Conservation (phyloP, 2,888 invertebrate genomes). For the Nomada flava region DNA sequence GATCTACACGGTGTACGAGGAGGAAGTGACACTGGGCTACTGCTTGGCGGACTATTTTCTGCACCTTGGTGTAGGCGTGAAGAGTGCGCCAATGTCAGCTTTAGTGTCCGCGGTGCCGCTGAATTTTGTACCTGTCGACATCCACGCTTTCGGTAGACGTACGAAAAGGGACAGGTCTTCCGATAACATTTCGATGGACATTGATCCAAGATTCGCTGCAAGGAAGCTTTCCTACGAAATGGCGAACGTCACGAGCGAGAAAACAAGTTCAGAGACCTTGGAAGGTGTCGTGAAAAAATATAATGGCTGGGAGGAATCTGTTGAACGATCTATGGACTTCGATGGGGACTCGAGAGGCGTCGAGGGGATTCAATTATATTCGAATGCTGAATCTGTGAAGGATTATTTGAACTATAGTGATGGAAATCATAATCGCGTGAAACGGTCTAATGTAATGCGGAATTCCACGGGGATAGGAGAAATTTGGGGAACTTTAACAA, state of each 20-base stretch:
- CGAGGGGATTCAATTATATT: neutral
- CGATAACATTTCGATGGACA: neutral
- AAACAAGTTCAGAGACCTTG: neutral
- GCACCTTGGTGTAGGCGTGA: neutral
- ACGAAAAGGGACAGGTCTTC: neutral
- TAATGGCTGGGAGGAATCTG: neutral
- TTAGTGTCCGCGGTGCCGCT: neutral
- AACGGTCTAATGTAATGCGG: neutral
- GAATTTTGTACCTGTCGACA: neutral
- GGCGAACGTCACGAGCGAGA: neutral
- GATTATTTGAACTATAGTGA: neutral
- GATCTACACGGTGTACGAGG: slow-evolving; percentile 65
- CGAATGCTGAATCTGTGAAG: too few relatives aligned
- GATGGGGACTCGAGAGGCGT: neutral
- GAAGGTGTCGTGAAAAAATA: neutral
- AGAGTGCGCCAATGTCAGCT: neutral
- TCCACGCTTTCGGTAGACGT: neutral
- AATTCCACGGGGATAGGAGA: neutral
- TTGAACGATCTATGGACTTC: neutral
- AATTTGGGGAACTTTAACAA: neutral
- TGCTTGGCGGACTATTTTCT: slow-evolving; percentile 68
- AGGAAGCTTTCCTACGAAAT: neutral
- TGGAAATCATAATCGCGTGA: neutral
- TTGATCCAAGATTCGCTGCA: neutral
- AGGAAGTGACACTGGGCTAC: slow-evolving; percentile 67